Conservation (phyloP, 2,888 invertebrate species). For the Cremastinae sp. region DNA sequence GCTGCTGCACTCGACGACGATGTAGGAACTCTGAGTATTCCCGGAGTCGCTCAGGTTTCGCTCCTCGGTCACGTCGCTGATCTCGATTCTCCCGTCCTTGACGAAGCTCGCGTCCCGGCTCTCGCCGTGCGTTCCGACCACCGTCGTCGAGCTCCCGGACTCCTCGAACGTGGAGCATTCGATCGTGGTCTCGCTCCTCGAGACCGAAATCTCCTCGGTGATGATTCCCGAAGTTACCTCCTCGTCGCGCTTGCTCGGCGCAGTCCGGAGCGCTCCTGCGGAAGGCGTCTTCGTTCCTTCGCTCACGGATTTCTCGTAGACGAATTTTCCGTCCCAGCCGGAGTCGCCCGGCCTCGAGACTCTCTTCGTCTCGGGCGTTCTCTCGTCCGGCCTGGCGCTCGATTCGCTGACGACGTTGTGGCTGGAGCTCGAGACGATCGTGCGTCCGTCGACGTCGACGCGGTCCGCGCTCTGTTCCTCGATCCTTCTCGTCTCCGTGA, state of each 20-base stretch:
- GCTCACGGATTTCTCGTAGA: slow-evolving; percentile 75
- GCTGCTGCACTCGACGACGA: slow-evolving; percentile 82
- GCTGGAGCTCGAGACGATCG: slow-evolving; percentile 67
- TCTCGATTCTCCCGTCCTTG: slow-evolving; percentile 66
- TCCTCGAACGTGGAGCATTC: slow-evolving; percentile 64
- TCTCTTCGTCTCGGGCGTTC: not conserved
- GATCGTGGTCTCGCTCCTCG: slow-evolving; percentile 41
- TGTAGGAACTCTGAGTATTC: slow-evolving; percentile 84
- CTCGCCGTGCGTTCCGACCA: too few species aligned
- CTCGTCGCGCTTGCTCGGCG: slow-evolving; percentile 37
- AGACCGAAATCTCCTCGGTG: slow-evolving; percentile 31
- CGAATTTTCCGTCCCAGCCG: slow-evolving; percentile 81
- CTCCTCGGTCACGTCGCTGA: slow-evolving; percentile 79
- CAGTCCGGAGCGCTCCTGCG: not conserved
- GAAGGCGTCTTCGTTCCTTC: slow-evolving; percentile 63
- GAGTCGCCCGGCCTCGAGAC: slow-evolving; percentile 78
- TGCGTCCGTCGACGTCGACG: slow-evolving; percentile 72
- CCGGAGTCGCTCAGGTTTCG: slow-evolving; percentile 80
- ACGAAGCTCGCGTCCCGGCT: slow-evolving; percentile 81
- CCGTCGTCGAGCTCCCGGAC: slow-evolving; percentile 65
- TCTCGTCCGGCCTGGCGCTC: slow-evolving; percentile 58
- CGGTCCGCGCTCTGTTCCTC: slow-evolving; percentile 66
- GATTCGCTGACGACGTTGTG: slow-evolving; percentile 69
- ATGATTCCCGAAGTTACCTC: slow-evolving; percentile 30
- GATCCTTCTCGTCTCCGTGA: slow-evolving; percentile 66